These are phyloP conservation scores for Antedon mediterranea DNA, from an alignment of 53 echinoderm and acorn worm species.

Conservation along the genomic window DNA sequence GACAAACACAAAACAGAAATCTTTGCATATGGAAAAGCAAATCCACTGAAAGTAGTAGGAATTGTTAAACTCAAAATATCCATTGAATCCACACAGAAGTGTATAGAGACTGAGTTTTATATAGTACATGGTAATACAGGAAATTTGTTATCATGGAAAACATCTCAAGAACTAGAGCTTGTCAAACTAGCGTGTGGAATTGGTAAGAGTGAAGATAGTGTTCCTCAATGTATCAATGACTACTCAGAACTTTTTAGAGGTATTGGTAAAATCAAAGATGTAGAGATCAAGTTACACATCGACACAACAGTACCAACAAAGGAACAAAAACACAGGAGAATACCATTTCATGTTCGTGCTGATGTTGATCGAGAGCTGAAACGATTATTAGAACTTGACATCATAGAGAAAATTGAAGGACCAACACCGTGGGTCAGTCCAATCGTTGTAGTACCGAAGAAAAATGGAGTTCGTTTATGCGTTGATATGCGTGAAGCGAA, in stretches of 20 bases:
- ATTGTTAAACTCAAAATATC: neutral
- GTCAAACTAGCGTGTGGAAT: neutral
- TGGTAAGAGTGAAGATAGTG: neutral
- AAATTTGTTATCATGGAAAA: constrained; percentile 11
- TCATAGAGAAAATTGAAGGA: neutral
- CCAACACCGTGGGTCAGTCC: constrained; percentile 5
- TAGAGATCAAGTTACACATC: constrained; percentile 32
- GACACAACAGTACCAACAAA: constrained; percentile 22
- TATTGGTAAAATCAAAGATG: constrained; percentile 38
- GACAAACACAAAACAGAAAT: neutral
- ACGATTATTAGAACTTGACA: constrained; percentile 11
- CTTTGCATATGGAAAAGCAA: constrained; percentile 7
- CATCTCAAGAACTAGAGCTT: neutral
- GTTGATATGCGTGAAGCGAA: constrained; percentile 15
- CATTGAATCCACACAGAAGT: neutral
- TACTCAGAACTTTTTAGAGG: constrained; percentile 12
- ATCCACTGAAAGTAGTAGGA: constrained; percentile 1
- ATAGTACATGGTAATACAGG: neutral
- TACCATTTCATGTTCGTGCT: constrained; percentile 38
- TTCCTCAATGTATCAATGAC: neutral
- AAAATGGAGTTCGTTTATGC: constrained; percentile 10
- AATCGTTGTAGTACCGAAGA: constrained; percentile 11
- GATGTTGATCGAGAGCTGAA: constrained; percentile 36
- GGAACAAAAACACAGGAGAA: constrained; percentile 28
- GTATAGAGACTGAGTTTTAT: neutral